A percentile compares a stretch with the other conserved stretches of the same genome.
Conservation (phyloP, 2,888 invertebrate species). For the Luperina testacea region DNA sequence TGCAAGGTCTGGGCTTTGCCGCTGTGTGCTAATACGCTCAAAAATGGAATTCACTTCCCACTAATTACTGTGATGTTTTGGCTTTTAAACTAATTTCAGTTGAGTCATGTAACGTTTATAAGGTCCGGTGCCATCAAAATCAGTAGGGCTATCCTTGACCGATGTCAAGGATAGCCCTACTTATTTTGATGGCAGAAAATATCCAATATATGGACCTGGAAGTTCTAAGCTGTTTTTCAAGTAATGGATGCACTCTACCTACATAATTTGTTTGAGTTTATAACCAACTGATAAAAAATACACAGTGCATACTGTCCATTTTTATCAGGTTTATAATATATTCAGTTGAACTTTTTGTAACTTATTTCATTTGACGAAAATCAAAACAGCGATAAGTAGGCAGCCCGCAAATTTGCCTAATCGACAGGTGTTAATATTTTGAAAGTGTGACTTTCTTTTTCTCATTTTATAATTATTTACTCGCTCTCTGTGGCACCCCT, state of each 20-base stretch:
- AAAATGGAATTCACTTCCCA: not conserved
- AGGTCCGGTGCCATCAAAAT: too few relatives aligned
- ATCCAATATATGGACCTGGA: not conserved
- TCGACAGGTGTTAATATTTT: too few relatives aligned
- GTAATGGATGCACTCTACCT: not conserved
- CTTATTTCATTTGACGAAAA: too few relatives aligned
- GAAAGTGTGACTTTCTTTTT: not conserved
- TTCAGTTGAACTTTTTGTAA: too few relatives aligned
- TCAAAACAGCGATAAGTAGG: too few relatives aligned
- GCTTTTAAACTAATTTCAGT: not conserved
- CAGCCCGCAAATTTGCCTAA: not conserved
- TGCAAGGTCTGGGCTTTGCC: too few relatives aligned
- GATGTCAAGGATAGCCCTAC: not conserved
- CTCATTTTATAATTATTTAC: not conserved
- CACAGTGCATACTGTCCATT: too few relatives aligned
- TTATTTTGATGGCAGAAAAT: not conserved
- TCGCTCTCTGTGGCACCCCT: slow-evolving; percentile 46
- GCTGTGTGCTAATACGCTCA: not conserved
- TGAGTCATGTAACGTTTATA: not conserved
- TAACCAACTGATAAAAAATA: not conserved
- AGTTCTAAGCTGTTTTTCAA: not conserved
- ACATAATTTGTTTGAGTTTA: not conserved
- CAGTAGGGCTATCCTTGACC: too few relatives aligned
- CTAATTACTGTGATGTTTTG: not conserved
- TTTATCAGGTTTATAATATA: not conserved